Evolutionary conservation across 1,140 invertebrate genomes (phyloP).

Genomic region (Listronotus bonariensis): DNA sequence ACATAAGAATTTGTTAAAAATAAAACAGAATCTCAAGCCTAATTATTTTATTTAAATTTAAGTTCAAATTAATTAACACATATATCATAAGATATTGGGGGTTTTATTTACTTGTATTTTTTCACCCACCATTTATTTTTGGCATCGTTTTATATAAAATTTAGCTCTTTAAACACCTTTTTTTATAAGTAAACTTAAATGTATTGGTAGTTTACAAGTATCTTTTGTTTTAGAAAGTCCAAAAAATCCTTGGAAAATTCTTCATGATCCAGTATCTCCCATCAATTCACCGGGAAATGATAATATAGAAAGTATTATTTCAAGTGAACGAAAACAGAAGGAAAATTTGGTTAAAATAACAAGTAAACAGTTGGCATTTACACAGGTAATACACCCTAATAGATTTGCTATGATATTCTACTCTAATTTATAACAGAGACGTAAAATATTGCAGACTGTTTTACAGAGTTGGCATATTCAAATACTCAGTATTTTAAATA

Average conservation of each 20-base stretch:
- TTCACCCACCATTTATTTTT: background rate
- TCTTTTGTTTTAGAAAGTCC: slow-evolving; percentile 45
- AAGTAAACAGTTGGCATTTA: slow-evolving; percentile 66
- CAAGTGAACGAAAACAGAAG: slow-evolving; percentile 64
- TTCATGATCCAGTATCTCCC: slow-evolving; percentile 34
- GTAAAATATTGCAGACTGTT: no score
- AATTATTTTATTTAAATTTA: no score
- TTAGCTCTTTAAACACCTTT: background rate
- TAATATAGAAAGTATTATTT: slow-evolving; percentile 63
- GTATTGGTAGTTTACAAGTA: background rate
- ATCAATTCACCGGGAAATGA: slow-evolving; percentile 31
- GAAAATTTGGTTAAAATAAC: slow-evolving; percentile 64
- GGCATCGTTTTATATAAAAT: background rate
- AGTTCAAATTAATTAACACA: no score
- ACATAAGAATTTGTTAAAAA: no score
- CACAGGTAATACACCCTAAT: slow-evolving; percentile 58
- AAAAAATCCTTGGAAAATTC: slow-evolving; percentile 54
- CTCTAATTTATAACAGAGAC: no score
- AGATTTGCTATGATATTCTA: no score
- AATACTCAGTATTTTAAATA: no score
- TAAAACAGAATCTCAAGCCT: no score
- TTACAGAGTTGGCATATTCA: no score
- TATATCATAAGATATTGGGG: no score
- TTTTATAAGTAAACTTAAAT: slow-evolving; percentile 1
- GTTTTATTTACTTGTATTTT: no score